Base-by-base conservation (phyloP, 2,797 vertebrate species). In the Labeo calbasu region DNA sequence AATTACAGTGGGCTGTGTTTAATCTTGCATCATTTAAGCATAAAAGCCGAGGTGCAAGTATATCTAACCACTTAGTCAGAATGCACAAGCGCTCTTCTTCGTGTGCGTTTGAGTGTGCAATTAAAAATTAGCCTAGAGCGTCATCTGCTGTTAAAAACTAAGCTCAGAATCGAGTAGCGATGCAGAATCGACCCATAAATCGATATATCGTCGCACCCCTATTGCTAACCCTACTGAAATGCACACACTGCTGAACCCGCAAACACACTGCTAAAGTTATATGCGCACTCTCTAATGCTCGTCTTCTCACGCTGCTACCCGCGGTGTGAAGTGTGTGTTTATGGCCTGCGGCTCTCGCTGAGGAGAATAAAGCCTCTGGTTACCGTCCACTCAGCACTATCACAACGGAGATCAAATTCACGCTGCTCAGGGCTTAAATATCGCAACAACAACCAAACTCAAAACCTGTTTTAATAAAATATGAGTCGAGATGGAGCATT, bases 401-500 rank as follows among this genome's bases (percentile, higher is more conserved):
- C 83, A 65, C 66, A 83, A 76, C 72, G 36, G 81, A 89, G 68
- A 84, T 94, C 90, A n/a, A 84, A 89, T 93, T 94, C 88, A 5
- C 63, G 43, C 15, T 51, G 77, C 79, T 87, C 2, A 48, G 78
- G 83, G 90, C 91, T 93, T 90, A 70, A 83, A 93, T 94, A 87
- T 94, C 94, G 90, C 92, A 75, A 79, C 17, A 85, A 88, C 85
- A 43, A 84, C 93, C 89, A 91, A 94, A 90, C 93, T 92, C 91
- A 82, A 90, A 87, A 90, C 86, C 90, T 88, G 25, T 12, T 43
- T 94, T 87, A 93, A 95, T 94, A 95, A 95, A 93, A 92, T 83
- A 95, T 94, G 92, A 93, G 88, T 32, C 53, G 79, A 87, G 92
- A 91, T 85, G 89, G 89, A 91, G 85, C 86, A 77, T 86, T 87